phyloP scores from a whole-genome alignment of 2,113 vertebrate genomes.

The Heterochromis multidens region DNA sequence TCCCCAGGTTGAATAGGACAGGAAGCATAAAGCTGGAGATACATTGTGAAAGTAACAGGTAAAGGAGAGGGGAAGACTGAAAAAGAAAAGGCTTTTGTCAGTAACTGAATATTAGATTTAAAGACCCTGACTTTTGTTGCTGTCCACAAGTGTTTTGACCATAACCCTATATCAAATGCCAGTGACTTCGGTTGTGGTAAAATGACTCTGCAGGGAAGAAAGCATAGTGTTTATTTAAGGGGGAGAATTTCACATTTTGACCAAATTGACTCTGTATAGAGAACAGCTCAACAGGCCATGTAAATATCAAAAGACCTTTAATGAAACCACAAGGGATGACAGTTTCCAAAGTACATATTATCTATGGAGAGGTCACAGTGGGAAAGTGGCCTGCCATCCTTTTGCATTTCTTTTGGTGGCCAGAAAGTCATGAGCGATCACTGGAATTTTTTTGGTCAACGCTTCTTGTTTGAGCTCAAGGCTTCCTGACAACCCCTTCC shows the following conservation, averaged over 20 bases:
- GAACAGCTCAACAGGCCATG: constrained; percentile 58
- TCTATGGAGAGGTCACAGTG: constrained; percentile 70
- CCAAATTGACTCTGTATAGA: constrained; percentile 58
- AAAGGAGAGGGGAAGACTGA: background rate
- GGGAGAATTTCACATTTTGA: constrained; percentile 65
- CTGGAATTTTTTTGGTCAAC: constrained; percentile 73
- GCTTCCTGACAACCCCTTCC: constrained; percentile 62
- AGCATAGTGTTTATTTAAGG: constrained; percentile 75
- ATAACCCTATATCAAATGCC: constrained; percentile 55
- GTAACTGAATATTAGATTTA: constrained; percentile 17
- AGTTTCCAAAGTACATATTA: constrained; percentile 76
- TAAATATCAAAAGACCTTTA: constrained; percentile 71
- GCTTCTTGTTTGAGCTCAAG: constrained; percentile 53
- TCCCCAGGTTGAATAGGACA: constrained; percentile 48
- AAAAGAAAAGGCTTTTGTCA: constrained; percentile 1
- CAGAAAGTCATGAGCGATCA: constrained; percentile 66
- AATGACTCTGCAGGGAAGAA: constrained; percentile 77
- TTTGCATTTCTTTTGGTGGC: constrained; percentile 57
- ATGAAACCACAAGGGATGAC: constrained; percentile 65
- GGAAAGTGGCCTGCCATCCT: constrained; percentile 57
- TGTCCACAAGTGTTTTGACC: constrained; percentile 58
- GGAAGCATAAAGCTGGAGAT: constrained; percentile 35
- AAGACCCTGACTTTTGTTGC: constrained; percentile 33
- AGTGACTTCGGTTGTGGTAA: constrained; percentile 81
- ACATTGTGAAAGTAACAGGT: constrained; percentile 32